These are phyloP conservation scores for Dromaius novaehollandiae DNA, from an alignment of 2,113 vertebrate genomes.

Conservation along the genomic window DNA sequence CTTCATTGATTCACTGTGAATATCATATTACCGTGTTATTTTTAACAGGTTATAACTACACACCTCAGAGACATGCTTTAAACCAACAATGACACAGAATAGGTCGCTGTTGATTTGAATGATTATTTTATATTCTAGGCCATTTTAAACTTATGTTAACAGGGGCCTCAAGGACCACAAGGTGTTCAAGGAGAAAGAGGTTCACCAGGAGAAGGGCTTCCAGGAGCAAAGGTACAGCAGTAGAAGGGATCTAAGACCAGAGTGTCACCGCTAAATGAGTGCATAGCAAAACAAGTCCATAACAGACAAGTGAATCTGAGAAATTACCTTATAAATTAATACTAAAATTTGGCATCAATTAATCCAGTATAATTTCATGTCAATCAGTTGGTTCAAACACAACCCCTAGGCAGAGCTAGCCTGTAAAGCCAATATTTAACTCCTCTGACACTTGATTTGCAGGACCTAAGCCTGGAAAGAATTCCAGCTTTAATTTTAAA, in stretches of 20 bases:
- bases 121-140: not conserved
- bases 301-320: not conserved
- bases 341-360: not conserved
- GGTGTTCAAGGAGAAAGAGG: conserved; percentile 89
- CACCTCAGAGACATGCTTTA: not conserved
- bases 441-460: not conserved
- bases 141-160: conserved; percentile 36
- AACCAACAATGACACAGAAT: not conserved
- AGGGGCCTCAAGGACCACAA: conserved; percentile 91
- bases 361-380: not conserved
- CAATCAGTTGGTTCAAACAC: not conserved
- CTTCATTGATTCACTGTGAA: not conserved
- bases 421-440: not conserved
- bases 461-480: not conserved
- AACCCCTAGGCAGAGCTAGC: not conserved
- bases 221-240: conserved; percentile 86
- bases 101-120: not conserved
- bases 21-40: not conserved
- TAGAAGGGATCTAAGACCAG: not conserved
- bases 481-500: conserved; percentile 11
- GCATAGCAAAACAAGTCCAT: not conserved
- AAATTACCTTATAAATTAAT: not conserved
- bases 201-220: conserved; percentile 85
- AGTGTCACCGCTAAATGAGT: not conserved
- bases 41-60: conserved; percentile 31